These are phyloP conservation scores for Heliothis virescens DNA, from an alignment of 1,140 invertebrate species.

Conservation along the genomic window DNA sequence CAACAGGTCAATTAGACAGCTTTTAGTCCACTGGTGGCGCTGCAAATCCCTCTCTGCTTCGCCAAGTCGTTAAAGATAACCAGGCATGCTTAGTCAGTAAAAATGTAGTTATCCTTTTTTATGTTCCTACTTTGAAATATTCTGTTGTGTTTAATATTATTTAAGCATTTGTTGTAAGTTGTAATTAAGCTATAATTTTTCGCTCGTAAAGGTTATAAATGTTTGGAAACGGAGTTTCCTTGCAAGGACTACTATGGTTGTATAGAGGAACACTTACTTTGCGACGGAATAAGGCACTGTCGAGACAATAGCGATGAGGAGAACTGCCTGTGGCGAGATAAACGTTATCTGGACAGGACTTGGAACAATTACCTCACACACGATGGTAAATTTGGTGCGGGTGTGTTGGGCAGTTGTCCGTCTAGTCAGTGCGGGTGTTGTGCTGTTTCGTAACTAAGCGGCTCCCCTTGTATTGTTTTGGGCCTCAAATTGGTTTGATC, in stretches of 20 bases:
- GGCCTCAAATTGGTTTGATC: not conserved
- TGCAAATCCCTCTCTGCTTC: conserved; percentile 41
- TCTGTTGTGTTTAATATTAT: conserved; percentile 13
- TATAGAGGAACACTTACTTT: conserved; percentile 82
- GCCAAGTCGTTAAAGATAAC: conserved; percentile 51
- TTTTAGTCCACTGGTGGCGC: conserved; percentile 48
- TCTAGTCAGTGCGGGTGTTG: conserved; percentile 47
- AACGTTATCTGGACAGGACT: conserved; percentile 57
- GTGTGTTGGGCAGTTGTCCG: conserved; percentile 57
- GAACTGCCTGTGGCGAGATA: conserved; percentile 86
- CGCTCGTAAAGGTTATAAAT: conserved; percentile 74
- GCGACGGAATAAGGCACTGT: conserved; percentile 91
- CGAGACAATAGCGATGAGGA: conserved; percentile 90
- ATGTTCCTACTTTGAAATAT: not conserved
- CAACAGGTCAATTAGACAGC: conserved; percentile 53
- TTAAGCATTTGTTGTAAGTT: conserved; percentile 6
- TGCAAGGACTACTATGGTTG: conserved; percentile 89
- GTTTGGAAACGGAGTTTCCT: conserved; percentile 86
- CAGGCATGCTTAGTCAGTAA: conserved; percentile 62
- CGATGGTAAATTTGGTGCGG: conserved; percentile 68
- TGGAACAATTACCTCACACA: conserved; percentile 55
- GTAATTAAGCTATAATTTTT: conserved; percentile 51
- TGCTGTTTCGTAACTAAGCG: conserved; percentile 36
- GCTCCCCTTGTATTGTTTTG: conserved; percentile 2
- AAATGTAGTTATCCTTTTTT: not conserved